A percentile compares a stretch with the other conserved stretches of the same genome.
These are phyloP conservation scores for Pterois miles DNA, from an alignment of 2,797 vertebrate species.

Conservation along the genomic window DNA sequence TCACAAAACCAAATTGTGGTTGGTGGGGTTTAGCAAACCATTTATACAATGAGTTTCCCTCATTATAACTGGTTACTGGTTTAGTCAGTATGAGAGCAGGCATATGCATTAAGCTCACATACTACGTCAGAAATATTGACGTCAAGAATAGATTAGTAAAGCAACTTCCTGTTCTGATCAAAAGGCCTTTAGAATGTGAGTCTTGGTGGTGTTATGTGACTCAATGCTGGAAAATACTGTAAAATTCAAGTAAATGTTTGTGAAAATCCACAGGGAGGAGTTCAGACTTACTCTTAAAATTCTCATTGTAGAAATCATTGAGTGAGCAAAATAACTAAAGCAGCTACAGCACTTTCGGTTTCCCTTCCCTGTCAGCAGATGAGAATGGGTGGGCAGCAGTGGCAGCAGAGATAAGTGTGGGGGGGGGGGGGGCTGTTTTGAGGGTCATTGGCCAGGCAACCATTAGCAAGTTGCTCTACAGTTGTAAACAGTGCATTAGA, in stretches of 20 bases:
- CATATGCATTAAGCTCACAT: background rate
- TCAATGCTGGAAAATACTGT: background rate
- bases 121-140: background rate
- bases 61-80: background rate
- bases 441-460: conserved; percentile 75
- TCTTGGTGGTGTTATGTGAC: background rate
- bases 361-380: conserved; percentile 22
- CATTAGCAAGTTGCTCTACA: conserved; percentile 58
- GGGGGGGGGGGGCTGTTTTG: conserved; percentile 28
- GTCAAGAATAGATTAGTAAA: background rate
- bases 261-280: background rate
- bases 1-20: background rate
- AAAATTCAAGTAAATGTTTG: background rate
- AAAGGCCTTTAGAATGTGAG: background rate
- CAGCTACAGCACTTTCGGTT: conserved; percentile 38
- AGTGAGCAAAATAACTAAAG: conserved; percentile 13
- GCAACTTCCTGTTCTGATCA: background rate
- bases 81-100: background rate
- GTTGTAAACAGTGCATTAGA: conserved; percentile 53
- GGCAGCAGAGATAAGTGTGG: conserved; percentile 56
- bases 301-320: conserved; percentile 10
- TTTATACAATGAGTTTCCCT: background rate
- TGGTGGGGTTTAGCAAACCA: background rate
- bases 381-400: conserved; percentile 51
- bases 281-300: background rate